Base-by-base conservation (phyloP, 2,797 vertebrate species). In the Neomorphus geoffroyi region DNA sequence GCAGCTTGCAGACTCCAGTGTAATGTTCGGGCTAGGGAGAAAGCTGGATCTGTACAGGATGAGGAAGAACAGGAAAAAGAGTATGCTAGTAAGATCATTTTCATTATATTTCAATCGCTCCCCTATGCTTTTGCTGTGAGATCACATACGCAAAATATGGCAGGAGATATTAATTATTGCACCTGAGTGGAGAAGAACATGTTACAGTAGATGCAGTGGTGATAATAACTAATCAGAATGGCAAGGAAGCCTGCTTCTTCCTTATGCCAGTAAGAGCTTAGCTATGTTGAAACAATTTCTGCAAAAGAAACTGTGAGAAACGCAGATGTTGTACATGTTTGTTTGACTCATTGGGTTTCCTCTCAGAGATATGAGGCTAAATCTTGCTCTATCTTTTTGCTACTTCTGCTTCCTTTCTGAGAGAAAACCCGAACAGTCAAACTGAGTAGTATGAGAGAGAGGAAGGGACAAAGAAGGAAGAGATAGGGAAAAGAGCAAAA, bases 351-450 rank as follows among this genome's bases (percentile, higher is more conserved):
- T 3, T 30, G 8, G 21, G 41, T 80, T 95, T 96, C 93, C 71
- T 87, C 48, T 82, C 48, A 57, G 85, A 91, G 80, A 88, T 28
- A 84, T 32, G 24, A 82, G 50, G 30, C 46, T 64, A 35, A 0
- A 2, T 74, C 85, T 86, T 82, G 62, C 45, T 39, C 45, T 90
- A 91, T 92, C 91, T 80, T 80, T 67, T 78, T 56, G 51, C 10
- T 83, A 56, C 53, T 83, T 94, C 85, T 94, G 86, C 64, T 94
- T 96, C 79, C 87, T 90, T 91, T 96, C 60, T n/a, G 80, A 84
- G 61, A 80, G 33, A 87, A 66, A 11, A 21, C 7, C 27, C 48
- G 66, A 82, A 87, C 26, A 62, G 33, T 67, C 35, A 64, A 32
- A 82, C 54, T 80, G 28, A 16, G 89, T 7, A 85, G 18, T 48